Evolutionary conservation across 2,888 invertebrate genomes (phyloP).

Genomic region (Conistra vaccinii): DNA sequence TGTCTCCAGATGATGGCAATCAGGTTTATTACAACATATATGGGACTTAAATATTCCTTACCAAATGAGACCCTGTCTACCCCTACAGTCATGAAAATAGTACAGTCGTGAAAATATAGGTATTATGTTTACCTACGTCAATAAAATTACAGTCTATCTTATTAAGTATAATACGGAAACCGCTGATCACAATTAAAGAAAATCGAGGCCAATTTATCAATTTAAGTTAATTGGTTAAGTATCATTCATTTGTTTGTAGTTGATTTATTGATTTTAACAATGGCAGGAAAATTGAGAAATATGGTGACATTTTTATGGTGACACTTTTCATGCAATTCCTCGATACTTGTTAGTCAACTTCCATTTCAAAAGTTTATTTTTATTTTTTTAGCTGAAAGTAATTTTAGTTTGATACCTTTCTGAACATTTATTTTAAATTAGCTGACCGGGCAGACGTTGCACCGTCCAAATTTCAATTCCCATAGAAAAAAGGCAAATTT

Average conservation of each 20-base stretch:
- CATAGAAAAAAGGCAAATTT: too few relatives aligned
- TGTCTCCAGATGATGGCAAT: too few relatives aligned
- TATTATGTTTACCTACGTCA: not conserved
- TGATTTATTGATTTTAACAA: conserved; percentile 48
- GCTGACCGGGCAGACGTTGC: too few relatives aligned
- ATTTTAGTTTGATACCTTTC: too few relatives aligned
- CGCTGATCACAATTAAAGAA: conserved; percentile 25
- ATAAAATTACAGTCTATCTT: not conserved
- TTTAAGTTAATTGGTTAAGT: conserved; percentile 39
- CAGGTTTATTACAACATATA: too few relatives aligned
- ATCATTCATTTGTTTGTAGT: conserved; percentile 30
- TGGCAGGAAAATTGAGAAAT: conserved; percentile 28
- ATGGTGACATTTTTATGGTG: conserved; percentile 35
- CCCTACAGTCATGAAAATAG: not conserved
- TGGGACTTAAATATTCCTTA: too few relatives aligned
- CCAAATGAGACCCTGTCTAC: not conserved
- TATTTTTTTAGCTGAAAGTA: not conserved
- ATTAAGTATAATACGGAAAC: conserved; percentile 27
- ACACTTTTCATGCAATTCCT: conserved; percentile 30
- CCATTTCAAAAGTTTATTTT: not conserved
- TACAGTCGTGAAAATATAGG: not conserved
- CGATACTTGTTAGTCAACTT: not conserved
- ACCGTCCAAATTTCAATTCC: too few relatives aligned
- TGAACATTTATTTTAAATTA: too few relatives aligned
- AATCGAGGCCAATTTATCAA: conserved; percentile 43